These are phyloP conservation scores for Porites lutea DNA, from an alignment of 64 coral and sea anemone species.

Conservation along the genomic window DNA sequence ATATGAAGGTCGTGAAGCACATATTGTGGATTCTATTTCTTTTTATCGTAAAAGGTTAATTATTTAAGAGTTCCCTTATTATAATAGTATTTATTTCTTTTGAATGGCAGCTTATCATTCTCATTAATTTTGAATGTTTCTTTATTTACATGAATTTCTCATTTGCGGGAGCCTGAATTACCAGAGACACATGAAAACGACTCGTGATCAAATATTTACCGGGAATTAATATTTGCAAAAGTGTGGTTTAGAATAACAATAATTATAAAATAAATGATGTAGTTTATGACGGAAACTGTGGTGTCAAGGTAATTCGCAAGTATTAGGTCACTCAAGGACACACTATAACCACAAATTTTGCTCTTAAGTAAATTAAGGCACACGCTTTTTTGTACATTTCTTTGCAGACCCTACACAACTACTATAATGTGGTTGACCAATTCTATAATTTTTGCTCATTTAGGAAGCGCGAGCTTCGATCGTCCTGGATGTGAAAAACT, in stretches of 20 bases:
- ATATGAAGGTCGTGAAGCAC: conserved; percentile 1
- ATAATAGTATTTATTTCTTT: neutral
- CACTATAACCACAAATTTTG: neutral
- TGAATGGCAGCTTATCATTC: neutral
- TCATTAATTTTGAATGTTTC: neutral
- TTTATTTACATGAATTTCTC: neutral
- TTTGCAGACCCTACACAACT: neutral
- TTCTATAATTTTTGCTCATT: no score
- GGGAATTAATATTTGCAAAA: neutral
- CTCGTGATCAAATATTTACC: neutral
- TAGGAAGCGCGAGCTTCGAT: no score
- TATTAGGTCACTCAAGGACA: neutral
- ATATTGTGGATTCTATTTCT: neutral
- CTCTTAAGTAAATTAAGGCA: neutral
- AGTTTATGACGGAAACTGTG: neutral
- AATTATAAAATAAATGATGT: neutral
- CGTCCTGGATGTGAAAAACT: no score
- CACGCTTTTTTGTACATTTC: no score
- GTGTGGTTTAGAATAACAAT: neutral
- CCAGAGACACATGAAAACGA: neutral
- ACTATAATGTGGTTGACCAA: no score
- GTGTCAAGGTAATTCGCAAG: neutral
- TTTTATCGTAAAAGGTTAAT: neutral
- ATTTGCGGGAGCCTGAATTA: neutral
- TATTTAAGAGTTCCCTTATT: neutral